Base-by-base conservation (phyloP, 2,797 vertebrate genomes). In the Arnoldichthys spilopterus region DNA sequence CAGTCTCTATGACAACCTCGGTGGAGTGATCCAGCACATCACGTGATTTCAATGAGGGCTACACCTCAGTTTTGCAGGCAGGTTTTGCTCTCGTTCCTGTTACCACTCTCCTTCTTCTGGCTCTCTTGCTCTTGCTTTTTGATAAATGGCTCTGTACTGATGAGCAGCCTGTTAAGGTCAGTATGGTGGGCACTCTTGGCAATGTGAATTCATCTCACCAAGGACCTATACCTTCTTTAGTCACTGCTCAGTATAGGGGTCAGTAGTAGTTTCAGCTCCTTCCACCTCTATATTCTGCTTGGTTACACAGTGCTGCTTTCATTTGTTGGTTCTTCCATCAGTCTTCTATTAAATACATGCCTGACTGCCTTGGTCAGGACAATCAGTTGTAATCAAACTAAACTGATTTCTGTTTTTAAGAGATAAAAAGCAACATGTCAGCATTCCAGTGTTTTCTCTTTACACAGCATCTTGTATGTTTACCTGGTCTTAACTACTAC, bases 141-240 rank as follows among this genome's bases (percentile, higher is more conserved):
- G 91, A 93, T 91, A 90, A 93, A 93, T 90, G 90, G 89, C 89
- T 86, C 84, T 85, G 84, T 76, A 78, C 87, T 91, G 91, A 89
- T 81, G 85, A 88, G 88, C 86, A 87, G 85, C 89, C 90, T 88
- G 88, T 83, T 91, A 90, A 91, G 92, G 92, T 92, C 91, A 91
- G 9, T 78, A 74, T 81, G 84, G 84, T 80, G n/a, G 80, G 83
- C 85, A 88, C 86, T 83, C 84, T 86, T 81, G 81, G 79, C 86
- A 87, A 83, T 85, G 74, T 76, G 81, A 82, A 85, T 90, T 88
- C 86, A 86, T 92, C 91, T 92, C 87, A 87, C 86, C 89, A 85
- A 86, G 86, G 85, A 87, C 71, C 81, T 76, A 37, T 18, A 51
- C 18, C 62, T 66, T 28, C 53, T 59, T 72, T 76, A 84, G 58